phyloP scores from a whole-genome alignment of 2,797 vertebrate genomes.

The Champsocephalus esox region DNA sequence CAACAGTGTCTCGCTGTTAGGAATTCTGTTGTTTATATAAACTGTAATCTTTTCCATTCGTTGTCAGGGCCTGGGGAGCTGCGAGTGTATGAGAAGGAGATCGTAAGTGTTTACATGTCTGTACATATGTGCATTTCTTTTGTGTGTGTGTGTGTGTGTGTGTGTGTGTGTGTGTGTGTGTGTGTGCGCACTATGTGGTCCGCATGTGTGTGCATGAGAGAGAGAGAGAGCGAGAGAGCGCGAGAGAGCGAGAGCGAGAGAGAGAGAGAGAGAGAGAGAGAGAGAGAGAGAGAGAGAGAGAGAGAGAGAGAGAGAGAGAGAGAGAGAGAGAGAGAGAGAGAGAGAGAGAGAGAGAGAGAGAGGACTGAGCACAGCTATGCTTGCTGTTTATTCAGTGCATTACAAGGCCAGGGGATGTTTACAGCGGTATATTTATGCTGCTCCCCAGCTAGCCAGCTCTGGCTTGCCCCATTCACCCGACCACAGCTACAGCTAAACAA shows the following conservation, averaged over 20 bases:
- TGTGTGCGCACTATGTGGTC: slow-evolving; percentile 11
- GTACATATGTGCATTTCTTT: slow-evolving; percentile 65
- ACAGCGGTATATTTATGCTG: slow-evolving; percentile 88
- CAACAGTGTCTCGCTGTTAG: slow-evolving; percentile 86
- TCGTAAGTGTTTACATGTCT: slow-evolving; percentile 67
- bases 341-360: slow-evolving; percentile 29
- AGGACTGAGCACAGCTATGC: slow-evolving; percentile 59
- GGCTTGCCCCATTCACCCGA: slow-evolving; percentile 70
- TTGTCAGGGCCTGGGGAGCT: slow-evolving; percentile 81
- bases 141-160: slow-evolving; percentile 2
- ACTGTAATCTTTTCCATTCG: slow-evolving; percentile 91
- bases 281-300: slow-evolving; percentile 23
- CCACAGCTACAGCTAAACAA: slow-evolving; percentile 84
- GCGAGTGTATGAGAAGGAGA: slow-evolving; percentile 48
- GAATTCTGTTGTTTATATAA: slow-evolving; percentile 91
- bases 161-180: slow-evolving; percentile 30
- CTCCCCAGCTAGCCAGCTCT: slow-evolving; percentile 83
- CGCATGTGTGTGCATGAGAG: slow-evolving; percentile 29
- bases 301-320: slow-evolving; percentile 25
- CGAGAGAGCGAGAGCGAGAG: slow-evolving; percentile 22
- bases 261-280: slow-evolving; percentile 22
- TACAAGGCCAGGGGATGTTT: slow-evolving; percentile 89
- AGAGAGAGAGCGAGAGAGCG: slow-evolving; percentile 19
- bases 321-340: slow-evolving; percentile 26
- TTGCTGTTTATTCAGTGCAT: slow-evolving; percentile 88